These are phyloP conservation scores for Agapornis roseicollis DNA, from an alignment of 2,113 vertebrate genomes.

Conservation along the genomic window DNA sequence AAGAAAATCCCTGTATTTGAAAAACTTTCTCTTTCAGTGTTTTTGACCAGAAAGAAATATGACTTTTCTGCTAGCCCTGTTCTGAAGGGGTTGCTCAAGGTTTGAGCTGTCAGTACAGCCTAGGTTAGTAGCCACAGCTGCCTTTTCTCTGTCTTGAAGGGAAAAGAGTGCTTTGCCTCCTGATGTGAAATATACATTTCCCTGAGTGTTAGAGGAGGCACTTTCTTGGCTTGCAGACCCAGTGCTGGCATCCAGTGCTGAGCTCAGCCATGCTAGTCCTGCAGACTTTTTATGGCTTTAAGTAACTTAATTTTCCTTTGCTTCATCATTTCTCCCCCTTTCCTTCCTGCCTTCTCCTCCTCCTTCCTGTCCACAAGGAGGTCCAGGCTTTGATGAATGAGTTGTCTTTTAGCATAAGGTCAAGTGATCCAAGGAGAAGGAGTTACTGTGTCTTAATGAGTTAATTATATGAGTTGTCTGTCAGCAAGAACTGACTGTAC, in stretches of 20 bases:
- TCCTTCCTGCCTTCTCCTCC: neutral
- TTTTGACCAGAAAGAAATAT: neutral
- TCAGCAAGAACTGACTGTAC: neutral
- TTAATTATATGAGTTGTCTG: neutral
- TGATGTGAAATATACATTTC: neutral
- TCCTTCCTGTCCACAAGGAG: neutral
- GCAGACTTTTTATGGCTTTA: neutral
- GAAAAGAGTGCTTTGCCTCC: neutral
- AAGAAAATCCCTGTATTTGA: neutral
- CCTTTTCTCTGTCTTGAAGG: neutral
- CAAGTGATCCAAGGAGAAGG: constrained; percentile 1
- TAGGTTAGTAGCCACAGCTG: neutral
- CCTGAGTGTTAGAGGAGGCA: neutral
- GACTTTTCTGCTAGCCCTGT: neutral
- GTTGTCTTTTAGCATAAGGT: neutral
- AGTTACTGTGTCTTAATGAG: constrained; percentile 27
- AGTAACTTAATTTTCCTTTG: neutral
- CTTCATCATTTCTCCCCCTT: neutral
- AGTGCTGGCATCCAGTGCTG: neutral
- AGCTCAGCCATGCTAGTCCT: neutral
- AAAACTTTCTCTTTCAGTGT: neutral
- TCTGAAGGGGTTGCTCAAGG: neutral
- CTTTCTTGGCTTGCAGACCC: neutral
- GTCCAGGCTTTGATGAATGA: neutral
- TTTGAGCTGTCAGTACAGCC: neutral